Evolutionary conservation across 2,797 vertebrate genomes (phyloP).

Genomic region (Diplodus sargus): DNA sequence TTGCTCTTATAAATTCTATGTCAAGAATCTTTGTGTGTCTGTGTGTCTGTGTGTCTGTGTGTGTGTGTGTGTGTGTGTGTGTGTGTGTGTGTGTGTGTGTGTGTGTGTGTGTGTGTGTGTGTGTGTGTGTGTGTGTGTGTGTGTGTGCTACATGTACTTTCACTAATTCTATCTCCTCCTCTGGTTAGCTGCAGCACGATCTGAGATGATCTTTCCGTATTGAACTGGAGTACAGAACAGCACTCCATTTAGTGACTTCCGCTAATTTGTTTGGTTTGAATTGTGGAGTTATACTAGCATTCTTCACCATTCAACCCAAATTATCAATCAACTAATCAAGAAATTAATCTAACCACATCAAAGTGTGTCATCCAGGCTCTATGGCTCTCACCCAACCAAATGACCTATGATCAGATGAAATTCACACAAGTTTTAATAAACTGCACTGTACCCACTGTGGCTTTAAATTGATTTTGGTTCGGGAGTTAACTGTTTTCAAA

Average conservation of each 20-base stretch:
- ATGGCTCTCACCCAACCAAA: not conserved
- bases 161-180: constrained; percentile 8
- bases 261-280: constrained; percentile 40
- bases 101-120: constrained; percentile 14
- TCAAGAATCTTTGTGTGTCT: not conserved
- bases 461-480: not conserved
- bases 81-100: constrained; percentile 13
- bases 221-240: not conserved
- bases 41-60: constrained; percentile 13
- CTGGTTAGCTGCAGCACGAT: constrained; percentile 13
- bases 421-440: not conserved
- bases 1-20: constrained; percentile 10
- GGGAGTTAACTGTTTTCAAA: not conserved
- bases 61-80: constrained; percentile 23
- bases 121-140: not conserved
- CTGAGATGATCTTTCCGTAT: constrained; percentile 23
- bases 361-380: not conserved
- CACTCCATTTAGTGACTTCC: not conserved
- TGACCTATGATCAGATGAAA: not conserved
- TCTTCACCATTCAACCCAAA: not conserved
- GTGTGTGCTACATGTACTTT: not conserved
- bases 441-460: not conserved
- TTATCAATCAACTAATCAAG: not conserved
- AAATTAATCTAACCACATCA: not conserved
- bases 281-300: not conserved